Conservation (phyloP, 1,140 invertebrate genomes). For the Euura lappo region DNA sequence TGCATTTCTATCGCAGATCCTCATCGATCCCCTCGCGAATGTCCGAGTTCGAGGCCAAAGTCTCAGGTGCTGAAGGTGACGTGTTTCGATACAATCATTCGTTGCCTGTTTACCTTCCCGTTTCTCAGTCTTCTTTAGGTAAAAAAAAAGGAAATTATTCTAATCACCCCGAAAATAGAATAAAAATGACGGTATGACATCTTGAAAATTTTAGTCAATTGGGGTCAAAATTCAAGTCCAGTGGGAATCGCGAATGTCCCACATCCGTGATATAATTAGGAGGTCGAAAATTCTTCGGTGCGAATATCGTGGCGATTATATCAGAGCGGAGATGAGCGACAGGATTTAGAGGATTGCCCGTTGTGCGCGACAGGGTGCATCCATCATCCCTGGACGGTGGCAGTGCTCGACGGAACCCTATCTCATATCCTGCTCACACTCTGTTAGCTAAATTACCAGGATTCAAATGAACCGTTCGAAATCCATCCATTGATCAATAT, state of each 20-base stretch:
- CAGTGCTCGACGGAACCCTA: not conserved
- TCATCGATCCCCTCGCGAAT: not conserved
- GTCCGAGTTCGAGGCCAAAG: not conserved
- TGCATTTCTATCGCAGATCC: not conserved
- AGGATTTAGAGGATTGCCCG: not conserved
- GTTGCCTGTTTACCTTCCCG: not conserved
- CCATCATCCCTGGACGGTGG: not conserved
- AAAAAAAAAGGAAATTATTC: too few species aligned
- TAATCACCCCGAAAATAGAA: too few species aligned
- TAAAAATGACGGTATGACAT: too few species aligned
- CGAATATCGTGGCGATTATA: not conserved
- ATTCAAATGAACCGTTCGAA: conserved; percentile 7
- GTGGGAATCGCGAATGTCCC: not conserved
- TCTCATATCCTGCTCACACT: conserved; percentile 2
- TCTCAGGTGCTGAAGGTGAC: not conserved
- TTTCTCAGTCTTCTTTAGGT: too few species aligned
- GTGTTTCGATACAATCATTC: not conserved
- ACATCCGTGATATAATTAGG: too few species aligned
- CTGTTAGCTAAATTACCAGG: not conserved
- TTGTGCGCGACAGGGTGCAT: not conserved
- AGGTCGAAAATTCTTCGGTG: too few species aligned
- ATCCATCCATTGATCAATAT: not conserved
- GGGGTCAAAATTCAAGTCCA: not conserved
- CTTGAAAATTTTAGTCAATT: not conserved
- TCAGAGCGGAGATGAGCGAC: not conserved